These are phyloP conservation scores for Tenualosa thibaudeaui DNA, from an alignment of 2,797 vertebrate species.

Conservation along the genomic window DNA sequence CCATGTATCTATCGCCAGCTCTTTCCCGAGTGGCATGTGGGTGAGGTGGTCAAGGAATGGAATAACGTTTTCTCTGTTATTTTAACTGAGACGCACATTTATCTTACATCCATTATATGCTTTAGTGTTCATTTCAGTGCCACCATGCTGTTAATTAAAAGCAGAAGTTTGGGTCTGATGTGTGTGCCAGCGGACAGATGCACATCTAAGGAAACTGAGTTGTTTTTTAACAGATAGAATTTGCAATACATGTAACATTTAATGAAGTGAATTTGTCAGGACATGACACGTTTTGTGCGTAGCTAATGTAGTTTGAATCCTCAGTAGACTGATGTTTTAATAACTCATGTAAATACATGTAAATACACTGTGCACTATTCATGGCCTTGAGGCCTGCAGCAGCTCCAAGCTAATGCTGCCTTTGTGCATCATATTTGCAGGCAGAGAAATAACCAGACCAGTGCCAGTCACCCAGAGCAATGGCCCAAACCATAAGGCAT, in stretches of 20 bases:
- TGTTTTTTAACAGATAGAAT: neutral
- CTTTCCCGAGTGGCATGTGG: too few relatives aligned
- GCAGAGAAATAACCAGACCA: too few relatives aligned
- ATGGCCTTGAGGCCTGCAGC: too few relatives aligned
- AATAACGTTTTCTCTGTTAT: neutral
- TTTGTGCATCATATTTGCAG: too few relatives aligned
- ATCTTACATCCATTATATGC: too few relatives aligned
- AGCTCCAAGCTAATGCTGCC: too few relatives aligned
- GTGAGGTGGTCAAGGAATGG: too few relatives aligned
- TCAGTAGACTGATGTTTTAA: constrained; percentile 1
- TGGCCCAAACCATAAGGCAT: too few relatives aligned
- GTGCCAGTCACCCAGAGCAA: too few relatives aligned
- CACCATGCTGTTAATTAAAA: neutral
- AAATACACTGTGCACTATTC: neutral
- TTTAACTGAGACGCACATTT: neutral
- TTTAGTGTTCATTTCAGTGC: neutral
- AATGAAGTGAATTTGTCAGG: neutral
- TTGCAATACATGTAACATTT: neutral
- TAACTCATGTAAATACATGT: neutral
- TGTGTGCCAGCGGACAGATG: neutral
- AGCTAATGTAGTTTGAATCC: neutral
- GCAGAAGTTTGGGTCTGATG: neutral
- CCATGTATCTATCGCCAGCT: neutral
- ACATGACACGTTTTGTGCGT: neutral
- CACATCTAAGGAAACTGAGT: neutral